Conservation (phyloP, 2,888 invertebrate species). For the Trisateles emortualis region DNA sequence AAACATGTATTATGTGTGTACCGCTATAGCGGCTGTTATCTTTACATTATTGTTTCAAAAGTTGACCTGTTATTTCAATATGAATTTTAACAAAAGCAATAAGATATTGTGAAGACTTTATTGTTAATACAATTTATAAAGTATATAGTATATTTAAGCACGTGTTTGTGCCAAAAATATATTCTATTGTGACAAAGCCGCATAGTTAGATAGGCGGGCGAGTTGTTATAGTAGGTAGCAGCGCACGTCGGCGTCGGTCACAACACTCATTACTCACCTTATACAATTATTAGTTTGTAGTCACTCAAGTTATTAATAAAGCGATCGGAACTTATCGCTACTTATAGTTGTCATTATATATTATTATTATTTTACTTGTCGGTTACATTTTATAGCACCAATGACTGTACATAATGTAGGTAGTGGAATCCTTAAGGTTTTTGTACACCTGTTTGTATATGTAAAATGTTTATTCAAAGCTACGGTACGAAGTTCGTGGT, state of each 20-base stretch:
- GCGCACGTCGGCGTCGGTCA: slow-evolving; percentile 21
- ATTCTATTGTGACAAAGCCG: slow-evolving; percentile 54
- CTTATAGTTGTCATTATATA: slow-evolving; percentile 29
- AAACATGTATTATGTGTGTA: slow-evolving; percentile 64
- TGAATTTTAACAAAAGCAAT: slow-evolving; percentile 73
- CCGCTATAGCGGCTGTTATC: slow-evolving; percentile 60
- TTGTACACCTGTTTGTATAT: slow-evolving; percentile 84
- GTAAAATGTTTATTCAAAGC: slow-evolving; percentile 83
- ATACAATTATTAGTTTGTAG: slow-evolving; percentile 27
- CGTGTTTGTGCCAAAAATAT: slow-evolving; percentile 76
- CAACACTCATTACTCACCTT: slow-evolving; percentile 25
- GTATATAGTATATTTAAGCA: slow-evolving; percentile 67
- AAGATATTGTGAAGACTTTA: slow-evolving; percentile 73
- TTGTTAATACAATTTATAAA: slow-evolving; percentile 67
- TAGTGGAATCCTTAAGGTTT: slow-evolving; percentile 74
- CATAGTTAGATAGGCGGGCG: slow-evolving; percentile 16
- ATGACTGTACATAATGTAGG: slow-evolving; percentile 79
- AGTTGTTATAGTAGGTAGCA: slow-evolving; percentile 17
- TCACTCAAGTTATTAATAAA: slow-evolving; percentile 11
- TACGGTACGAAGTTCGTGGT: slow-evolving; percentile 66
- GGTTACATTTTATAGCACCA: slow-evolving; percentile 60
- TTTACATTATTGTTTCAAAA: slow-evolving; percentile 46
- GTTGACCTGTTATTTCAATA: slow-evolving; percentile 45
- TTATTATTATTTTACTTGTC: slow-evolving; percentile 34
- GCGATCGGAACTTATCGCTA: slow-evolving; percentile 28